Percentiles rank a stretch among this genome's conserved stretches.
phyloP scores from a whole-genome alignment of 2,797 vertebrate genomes.

The Lepidocolaptes lacrymiger region DNA sequence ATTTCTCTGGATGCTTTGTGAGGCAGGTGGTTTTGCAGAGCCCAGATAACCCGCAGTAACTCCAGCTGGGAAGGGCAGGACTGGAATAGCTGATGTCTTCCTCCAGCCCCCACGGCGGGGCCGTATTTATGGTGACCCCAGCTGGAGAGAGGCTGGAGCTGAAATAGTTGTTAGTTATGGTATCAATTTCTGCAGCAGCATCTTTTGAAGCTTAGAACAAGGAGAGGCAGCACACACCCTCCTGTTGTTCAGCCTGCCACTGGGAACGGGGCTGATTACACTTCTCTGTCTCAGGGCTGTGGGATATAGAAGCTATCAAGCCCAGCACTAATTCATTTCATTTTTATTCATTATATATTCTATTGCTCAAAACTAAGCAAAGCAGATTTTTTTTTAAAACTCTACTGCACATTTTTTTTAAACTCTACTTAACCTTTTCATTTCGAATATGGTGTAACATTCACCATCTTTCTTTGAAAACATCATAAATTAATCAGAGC shows the following conservation, averaged over 20 bases:
- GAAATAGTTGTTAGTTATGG: background rate
- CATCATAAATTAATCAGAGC: conserved; percentile 62
- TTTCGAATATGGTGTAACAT: conserved; percentile 33
- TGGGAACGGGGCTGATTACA: background rate
- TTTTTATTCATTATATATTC: conserved; percentile 46
- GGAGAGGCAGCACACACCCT: background rate
- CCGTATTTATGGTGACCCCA: background rate
- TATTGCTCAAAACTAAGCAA: conserved; percentile 30
- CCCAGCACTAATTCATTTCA: background rate
- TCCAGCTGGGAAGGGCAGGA: background rate
- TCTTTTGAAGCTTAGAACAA: background rate
- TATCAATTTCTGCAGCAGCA: conserved; percentile 6
- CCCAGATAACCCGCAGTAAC: background rate
- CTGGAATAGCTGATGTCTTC: background rate
- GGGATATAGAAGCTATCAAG: background rate
- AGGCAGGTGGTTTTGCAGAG: background rate
- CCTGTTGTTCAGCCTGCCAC: background rate
- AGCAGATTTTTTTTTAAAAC: background rate
- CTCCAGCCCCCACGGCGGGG: background rate
- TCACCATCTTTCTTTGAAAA: conserved; percentile 45
- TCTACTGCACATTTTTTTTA: background rate
- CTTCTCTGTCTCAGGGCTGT: conserved; percentile 23
- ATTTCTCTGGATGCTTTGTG: background rate
- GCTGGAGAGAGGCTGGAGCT: background rate
- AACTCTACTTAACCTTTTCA: conserved; percentile 60